phyloP scores from a whole-genome alignment of 1,140 invertebrate genomes.

The Procambarus virginalis region DNA sequence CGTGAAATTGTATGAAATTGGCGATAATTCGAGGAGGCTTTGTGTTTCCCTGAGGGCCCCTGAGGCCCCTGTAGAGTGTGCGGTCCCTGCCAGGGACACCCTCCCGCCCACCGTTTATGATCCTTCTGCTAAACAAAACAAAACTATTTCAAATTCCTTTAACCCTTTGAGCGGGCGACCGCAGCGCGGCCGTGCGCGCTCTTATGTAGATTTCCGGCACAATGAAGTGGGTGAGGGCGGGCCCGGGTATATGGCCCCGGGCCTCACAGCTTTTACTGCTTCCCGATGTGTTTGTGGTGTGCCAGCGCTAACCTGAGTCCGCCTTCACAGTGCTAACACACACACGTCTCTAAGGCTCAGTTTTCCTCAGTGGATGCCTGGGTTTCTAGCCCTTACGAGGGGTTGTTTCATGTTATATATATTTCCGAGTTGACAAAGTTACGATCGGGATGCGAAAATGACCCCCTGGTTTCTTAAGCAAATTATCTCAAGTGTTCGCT shows the following conservation, averaged over 20 bases:
- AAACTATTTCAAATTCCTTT: conserved; percentile 26
- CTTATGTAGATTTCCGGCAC: conserved; percentile 32
- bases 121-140: conserved; percentile 11
- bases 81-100: no score
- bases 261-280: conserved; percentile 6
- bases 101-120: neutral
- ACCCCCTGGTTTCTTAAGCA: conserved; percentile 13
- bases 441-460: conserved; percentile 37
- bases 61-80: no score
- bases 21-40: no score
- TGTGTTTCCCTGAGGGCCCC: no score
- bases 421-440: conserved; percentile 11
- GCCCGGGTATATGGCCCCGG: conserved; percentile 1
- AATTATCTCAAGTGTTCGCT: conserved; percentile 8
- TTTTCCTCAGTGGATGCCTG: neutral
- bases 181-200: neutral
- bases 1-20: no score
- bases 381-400: neutral
- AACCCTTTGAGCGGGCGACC: neutral
- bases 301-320: neutral
- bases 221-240: conserved; percentile 2
- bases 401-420: neutral
- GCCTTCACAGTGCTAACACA: neutral
- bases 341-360: neutral
- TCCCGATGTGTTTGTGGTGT: conserved; percentile 14